Evolutionary conservation across 1,140 invertebrate genomes (phyloP), one percentile per base, ranked within the genome.

Genomic region (Hydropsyche tenuis): DNA sequence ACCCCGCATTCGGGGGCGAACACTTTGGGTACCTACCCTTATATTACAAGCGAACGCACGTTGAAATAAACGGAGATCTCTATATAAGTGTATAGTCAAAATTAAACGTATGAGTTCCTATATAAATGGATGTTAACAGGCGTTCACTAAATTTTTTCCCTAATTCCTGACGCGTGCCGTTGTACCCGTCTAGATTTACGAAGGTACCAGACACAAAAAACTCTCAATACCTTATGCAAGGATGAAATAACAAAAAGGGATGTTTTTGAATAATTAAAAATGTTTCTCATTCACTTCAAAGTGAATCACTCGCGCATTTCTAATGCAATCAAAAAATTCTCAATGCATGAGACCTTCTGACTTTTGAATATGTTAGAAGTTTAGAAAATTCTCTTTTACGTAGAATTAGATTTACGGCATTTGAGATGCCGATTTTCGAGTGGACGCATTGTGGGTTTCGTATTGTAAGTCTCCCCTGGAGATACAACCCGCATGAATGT

Each of bases 161-260:
- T 77, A 77, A 77, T 77, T 77, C 75, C 73, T 45, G 18, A 45
- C 72, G 73, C 75, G 75, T 77, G 75, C 63, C 69, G 20, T 7
- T 20, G 65, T 68, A 11, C 16, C 65, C 65, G 63, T 43, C 18
- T 45, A 65, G 16, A 65, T 65, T 48, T 68, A 43, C 45, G 45
- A 16, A 48, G 45, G 65, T 48, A 25, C 5, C 56, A 53, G 51
- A 53, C 51, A 53, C 51, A 53, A 53, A 53, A n/a, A 46, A 18
- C 51, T 2, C 22, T 18, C 56, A 27, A 60, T 60, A 60, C 56
- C 56, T 60, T 60, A 60, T 25, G 20, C 43, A 69, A 16, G 30
- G 43, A 48, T 69, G 20, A 48, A 60, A 60, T 69, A 48, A 69
- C 48, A 69, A 53, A 45, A 53, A 60, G 65, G 73, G 66, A 73